Evolutionary conservation across 2,797 vertebrate genomes (phyloP).

Genomic region (Kryptopterus vitreolus): DNA sequence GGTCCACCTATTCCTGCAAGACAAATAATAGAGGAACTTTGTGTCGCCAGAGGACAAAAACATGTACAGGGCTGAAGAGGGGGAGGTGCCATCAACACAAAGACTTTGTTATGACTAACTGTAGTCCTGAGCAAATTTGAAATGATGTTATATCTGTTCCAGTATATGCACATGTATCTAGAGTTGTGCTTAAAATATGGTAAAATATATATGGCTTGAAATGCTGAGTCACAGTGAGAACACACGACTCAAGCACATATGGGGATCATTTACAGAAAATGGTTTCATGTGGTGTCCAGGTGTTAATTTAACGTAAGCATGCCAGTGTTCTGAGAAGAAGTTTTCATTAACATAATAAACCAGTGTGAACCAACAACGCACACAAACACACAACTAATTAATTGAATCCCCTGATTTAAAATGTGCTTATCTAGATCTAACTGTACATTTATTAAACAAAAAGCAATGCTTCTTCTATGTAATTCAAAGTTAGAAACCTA

Average conservation of each 20-base stretch:
- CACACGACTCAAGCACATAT: slow-evolving; percentile 39
- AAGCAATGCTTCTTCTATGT: not conserved
- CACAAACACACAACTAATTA: too few relatives aligned
- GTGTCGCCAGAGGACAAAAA: slow-evolving; percentile 8
- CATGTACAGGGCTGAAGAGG: not conserved
- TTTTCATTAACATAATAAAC: slow-evolving; percentile 1
- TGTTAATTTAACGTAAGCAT: not conserved
- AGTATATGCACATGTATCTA: not conserved
- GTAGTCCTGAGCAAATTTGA: not conserved
- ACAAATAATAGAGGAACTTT: not conserved
- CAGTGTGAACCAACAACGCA: too few relatives aligned
- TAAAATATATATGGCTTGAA: slow-evolving; percentile 6
- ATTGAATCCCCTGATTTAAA: too few relatives aligned
- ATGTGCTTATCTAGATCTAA: too few relatives aligned
- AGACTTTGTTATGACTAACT: not conserved
- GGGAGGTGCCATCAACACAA: not conserved
- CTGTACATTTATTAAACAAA: not conserved
- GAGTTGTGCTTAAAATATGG: not conserved
- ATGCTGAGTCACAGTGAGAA: slow-evolving; percentile 69
- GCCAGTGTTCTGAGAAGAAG: not conserved
- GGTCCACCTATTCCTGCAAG: not conserved
- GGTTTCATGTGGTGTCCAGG: not conserved
- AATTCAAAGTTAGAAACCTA: not conserved
- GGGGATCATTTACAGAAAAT: slow-evolving; percentile 17
- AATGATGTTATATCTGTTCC: not conserved